Evolutionary conservation across 2,888 invertebrate genomes (phyloP), one percentile per base, ranked within the genome.

Genomic region (Eucriotettix oculatus): DNA sequence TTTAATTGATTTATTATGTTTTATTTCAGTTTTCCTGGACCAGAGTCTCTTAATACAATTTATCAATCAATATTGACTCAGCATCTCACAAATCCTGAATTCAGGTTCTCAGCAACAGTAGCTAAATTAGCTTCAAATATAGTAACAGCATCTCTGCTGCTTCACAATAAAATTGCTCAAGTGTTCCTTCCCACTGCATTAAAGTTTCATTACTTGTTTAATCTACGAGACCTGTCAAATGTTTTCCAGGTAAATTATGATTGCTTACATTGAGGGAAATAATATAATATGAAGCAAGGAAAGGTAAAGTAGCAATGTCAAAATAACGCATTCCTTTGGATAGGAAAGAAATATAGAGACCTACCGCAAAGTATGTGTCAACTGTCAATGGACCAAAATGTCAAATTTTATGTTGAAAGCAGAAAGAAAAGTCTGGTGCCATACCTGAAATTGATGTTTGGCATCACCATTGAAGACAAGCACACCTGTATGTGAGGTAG

Each of bases 191-290:
- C 97, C 0, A 97, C 96, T 1, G 96, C 96, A 3, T 86, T 92
- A 58, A 97, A 97, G 74, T 97, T 94, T 69, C 97, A 97, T 73
- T 97, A 97, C 70, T 86, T 96, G 68, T 97, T 97, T 74, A 97
- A 97, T 76, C 78, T 97, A 62, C 78, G 97, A 61, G 97, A 97
- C 73, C 80, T 97, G 60, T 95, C 95, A 5, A 96, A 96, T 72
- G 86, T 96, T 60, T 97, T 96, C 72, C 92, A 93, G 84, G 91
- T 88, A 76, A 68, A 16, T 16, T 52, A 10, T 52, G n/a, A 10
- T 10, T 52, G 1, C 12, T 1, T 52, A 16, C 12, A 52, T 16
- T 14, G n/a, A 1, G 12, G 52, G 11, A 16, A 16, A 52, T 10
- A 52, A 52, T 48, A n/a, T 0, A 54, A 14, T n/a, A n/a, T n/a